Base-by-base conservation (phyloP, 2,888 invertebrate genomes). In the Camponotus fellah region DNA sequence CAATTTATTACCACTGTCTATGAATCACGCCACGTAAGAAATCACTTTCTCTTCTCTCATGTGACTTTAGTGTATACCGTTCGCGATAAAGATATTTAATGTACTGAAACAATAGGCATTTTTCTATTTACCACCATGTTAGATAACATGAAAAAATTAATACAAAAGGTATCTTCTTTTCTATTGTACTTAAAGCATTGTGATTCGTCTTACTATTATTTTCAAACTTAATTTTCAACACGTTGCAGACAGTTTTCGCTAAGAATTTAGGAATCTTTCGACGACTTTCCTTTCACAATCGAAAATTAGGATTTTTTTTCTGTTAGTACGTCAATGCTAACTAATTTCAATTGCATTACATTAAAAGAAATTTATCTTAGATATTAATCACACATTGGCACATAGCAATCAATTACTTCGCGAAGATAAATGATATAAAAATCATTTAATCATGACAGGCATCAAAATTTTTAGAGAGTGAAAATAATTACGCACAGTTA, bases 11-110 rank as follows among this genome's bases (percentile, higher is more conserved):
- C 62, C 56, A n/a, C 53, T 10, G 10, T 43, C 14, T 58, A 26
- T 68, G 49, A 68, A 49, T 49, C 49, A 68, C 10, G 17, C 17
- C 17, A n/a, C 65, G 32, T 32, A 58, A 79, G 34, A 12, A 72
- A 56, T 65, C 26, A 77, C 66, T 79, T 79, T 79, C 72, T 71
- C 79, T 71, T 46, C 17, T 40, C 58, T 14, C 12, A 34, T 26
- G 26, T 26, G 46, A 46, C 14, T 46, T 9, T 40, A 43, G 10
- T 32, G 26, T 40, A 43, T 62, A n/a, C 17, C 37, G 10, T 32
- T 32, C 60, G 8, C 3, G 17, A 14, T 21, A 2, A 49, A 53
- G 49, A 65, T 34, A n/a, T 53, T 4, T 12, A n/a, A 40, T 32
- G 40, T 21, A 21, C 8, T 49, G 17, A 49, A 37, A 65, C 5